These are phyloP conservation scores for Pristiophorus japonicus DNA, from an alignment of 2,113 vertebrate genomes.

Conservation along the genomic window DNA sequence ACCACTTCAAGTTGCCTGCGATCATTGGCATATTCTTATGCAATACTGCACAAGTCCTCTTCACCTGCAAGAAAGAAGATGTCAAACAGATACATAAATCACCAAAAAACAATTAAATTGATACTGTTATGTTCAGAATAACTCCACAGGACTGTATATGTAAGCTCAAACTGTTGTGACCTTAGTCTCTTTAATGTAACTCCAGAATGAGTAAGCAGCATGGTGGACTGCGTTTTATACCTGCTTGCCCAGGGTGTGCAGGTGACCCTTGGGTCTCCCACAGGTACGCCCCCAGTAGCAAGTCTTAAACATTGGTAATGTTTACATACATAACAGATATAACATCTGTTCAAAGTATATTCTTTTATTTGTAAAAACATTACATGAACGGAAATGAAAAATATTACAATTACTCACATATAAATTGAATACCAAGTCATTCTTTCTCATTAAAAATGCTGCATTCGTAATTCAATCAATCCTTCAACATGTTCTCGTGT, in stretches of 20 bases:
- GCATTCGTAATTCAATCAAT: not conserved
- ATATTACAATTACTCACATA: not conserved
- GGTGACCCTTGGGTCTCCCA: too few species aligned
- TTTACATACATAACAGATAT: too few species aligned
- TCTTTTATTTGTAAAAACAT: not conserved
- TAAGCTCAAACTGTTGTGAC: too few species aligned
- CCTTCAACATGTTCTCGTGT: not conserved
- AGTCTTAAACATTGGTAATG: too few species aligned
- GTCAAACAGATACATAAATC: constrained; percentile 19
- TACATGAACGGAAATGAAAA: not conserved
- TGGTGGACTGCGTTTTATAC: too few species aligned
- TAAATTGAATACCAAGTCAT: not conserved
- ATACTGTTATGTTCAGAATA: too few species aligned
- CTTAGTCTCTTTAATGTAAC: too few species aligned
- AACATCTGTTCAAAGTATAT: not conserved
- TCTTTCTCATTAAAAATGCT: not conserved
- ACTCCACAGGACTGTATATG: too few species aligned
- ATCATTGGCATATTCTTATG: constrained; percentile 60
- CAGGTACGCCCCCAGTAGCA: too few species aligned
- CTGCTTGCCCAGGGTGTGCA: too few species aligned
- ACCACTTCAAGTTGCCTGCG: constrained; percentile 65
- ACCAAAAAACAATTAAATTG: not conserved
- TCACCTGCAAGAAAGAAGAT: constrained; percentile 48
- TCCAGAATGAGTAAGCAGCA: too few species aligned
- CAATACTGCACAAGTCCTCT: constrained; percentile 48